Base-by-base conservation (phyloP, 2,113 vertebrate genomes). In the Alces alces region DNA sequence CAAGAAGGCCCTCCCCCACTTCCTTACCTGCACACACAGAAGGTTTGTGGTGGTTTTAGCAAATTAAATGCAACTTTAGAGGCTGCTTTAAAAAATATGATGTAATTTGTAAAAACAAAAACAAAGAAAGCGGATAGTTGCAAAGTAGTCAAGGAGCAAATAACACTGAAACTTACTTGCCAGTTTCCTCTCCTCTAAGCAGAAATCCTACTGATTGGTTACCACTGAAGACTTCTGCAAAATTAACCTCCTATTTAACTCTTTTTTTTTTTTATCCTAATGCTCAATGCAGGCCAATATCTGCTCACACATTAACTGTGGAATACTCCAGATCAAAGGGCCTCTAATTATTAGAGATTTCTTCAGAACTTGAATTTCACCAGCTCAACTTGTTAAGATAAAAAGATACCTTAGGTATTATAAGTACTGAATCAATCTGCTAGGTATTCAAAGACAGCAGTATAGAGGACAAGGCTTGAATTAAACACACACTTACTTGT, bases 291-390 rank as follows among this genome's bases (percentile, higher is more conserved):
- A 92, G 92, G 50, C 52, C 87, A 93, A 89, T 88, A 95, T 98
- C 66, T 97, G 73, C 66, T 97, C 89, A 95, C 57, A 76, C 88
- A 91, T 83, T 96, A 97, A 95, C 93, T 96, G 83, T 78, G 55
- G 78, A 96, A 86, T 45, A 83, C 55, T 95, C 57, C 15, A 90
- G 96, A 98, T 98, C 97, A 98, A 98, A 98, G 90, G 39, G 39
- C 66, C n/a, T 86, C 64, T 98, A 98, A 98, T 98, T 97, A 98
- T 76, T 86, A 86, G 66, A 85, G 39, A 96, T 96, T 95, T 95
- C 58, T 95, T 96, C 47, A 93, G 95, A 97, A 97, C 61, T 82
- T 87, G 83, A 96, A 95, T 97, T 95, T 98, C 80, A 70, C 43
- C 15, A 73, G 55, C 21, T 90, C 79, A 64, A 64, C 61, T 66